Evolutionary conservation across 2,888 invertebrate species (phyloP), one percentile per base, ranked within the genome.

Genomic region (Lydus trimaculatus): DNA sequence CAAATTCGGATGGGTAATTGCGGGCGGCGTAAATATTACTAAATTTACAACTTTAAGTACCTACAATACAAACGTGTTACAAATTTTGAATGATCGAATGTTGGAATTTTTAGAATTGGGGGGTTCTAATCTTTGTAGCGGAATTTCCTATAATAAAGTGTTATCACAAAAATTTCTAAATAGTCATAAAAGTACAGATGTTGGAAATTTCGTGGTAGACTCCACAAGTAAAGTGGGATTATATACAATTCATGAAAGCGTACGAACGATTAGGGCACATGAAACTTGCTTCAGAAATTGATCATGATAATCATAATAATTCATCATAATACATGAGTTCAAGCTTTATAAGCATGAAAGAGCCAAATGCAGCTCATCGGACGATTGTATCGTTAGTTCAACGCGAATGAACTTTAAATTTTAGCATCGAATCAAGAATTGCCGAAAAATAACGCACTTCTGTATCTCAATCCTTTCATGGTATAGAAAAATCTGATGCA

Each of bases 71-170:
- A 25, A 56, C 20, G 7, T 25, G 9, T 56, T 56, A 25, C 23
- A 9, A 56, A 25, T 15, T 61, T 31, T 23, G 3, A 17, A 17
- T 31, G 25, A 48, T 23, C 64, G 64, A 43, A 17, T 71, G 13
- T 52, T 62, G 31, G 31, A 61, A 31, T 72, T 72, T 58, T 69
- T 63, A 61, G 58, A 63, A 31, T 23, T 71, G 17, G 70, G 70
- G n/a, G 66, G 56, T 9, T 56, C 17, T 13, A 56, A 56, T 25
- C 13, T 56, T 2, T 0, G 9, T 23, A 23, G 2, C 7, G 9
- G 9, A 8, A 56, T 11, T 13, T 13, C 56, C 20, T 56, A 7
- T 56, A 56, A 56, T 13, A 56, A 56, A 56, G 15, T n/a, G 9
- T 56, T 56, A 25, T 56, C 17, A 9, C 33, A 33, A 11, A 9